Evolutionary conservation across 2,888 invertebrate species (phyloP).

Genomic region (Malthinus seriepunctatus): DNA sequence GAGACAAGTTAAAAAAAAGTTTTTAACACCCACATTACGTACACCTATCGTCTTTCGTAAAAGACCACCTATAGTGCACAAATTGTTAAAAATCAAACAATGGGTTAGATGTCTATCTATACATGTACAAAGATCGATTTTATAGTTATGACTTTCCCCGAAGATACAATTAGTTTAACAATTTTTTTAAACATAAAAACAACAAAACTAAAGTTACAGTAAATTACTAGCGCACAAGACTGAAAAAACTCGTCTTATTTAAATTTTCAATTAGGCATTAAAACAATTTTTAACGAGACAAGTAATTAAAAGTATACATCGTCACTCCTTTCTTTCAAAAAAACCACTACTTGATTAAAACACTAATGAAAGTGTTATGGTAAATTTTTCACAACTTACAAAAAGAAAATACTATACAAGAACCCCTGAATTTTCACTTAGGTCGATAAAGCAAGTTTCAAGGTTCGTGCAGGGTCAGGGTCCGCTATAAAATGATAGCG

Average conservation of each 20-base stretch:
- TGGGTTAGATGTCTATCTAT: background rate
- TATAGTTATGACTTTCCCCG: background rate
- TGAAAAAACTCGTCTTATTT: no score
- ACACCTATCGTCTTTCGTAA: background rate
- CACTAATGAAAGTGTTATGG: no score
- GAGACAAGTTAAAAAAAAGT: background rate
- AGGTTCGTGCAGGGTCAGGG: constrained; percentile 22
- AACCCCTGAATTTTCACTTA: constrained; percentile 8
- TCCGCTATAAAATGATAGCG: constrained; percentile 19
- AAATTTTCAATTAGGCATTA: no score
- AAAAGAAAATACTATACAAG: background rate
- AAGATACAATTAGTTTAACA: background rate
- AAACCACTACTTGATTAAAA: no score
- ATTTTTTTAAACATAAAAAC: no score
- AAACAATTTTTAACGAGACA: no score
- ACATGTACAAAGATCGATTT: background rate
- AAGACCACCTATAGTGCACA: constrained; percentile 11
- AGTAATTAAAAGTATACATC: no score
- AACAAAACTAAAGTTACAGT: no score
- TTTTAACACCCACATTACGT: constrained; percentile 1
- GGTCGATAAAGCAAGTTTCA: constrained; percentile 21
- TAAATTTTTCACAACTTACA: background rate
- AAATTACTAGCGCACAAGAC: no score
- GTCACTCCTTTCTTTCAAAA: no score
- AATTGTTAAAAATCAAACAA: constrained; percentile 8